phyloP scores from a whole-genome alignment of 2,113 vertebrate species.

The Ranitomeya variabilis region DNA sequence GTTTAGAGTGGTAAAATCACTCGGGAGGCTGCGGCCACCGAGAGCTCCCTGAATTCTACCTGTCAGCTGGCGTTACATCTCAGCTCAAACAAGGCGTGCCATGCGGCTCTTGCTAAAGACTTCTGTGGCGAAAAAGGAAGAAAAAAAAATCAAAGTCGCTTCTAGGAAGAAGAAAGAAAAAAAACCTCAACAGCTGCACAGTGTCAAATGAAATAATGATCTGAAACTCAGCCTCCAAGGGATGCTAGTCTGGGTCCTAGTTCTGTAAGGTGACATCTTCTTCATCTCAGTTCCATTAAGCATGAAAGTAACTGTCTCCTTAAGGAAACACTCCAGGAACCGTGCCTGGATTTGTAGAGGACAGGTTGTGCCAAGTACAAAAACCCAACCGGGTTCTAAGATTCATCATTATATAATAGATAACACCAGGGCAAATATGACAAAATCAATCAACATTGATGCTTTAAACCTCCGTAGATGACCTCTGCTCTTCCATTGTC shows the following conservation, averaged over 20 bases:
- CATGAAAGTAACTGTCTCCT: conserved; percentile 65
- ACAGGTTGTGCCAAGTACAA: not conserved
- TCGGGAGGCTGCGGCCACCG: conserved; percentile 83
- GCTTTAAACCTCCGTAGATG: not conserved
- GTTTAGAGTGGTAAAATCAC: conserved; percentile 80
- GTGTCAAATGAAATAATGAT: conserved; percentile 80
- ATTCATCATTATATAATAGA: conserved; percentile 25
- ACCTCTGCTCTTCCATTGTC: not conserved
- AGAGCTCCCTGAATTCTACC: conserved; percentile 90
- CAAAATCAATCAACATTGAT: conserved; percentile 14
- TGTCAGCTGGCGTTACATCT: conserved; percentile 96
- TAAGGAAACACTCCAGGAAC: conserved; percentile 56
- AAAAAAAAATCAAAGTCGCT: conserved; percentile 64
- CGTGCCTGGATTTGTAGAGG: conserved; percentile 5
- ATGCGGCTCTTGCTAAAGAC: conserved; percentile 72
- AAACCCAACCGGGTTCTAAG: conserved; percentile 20
- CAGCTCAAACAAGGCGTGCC: conserved; percentile 73
- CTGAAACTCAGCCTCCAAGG: conserved; percentile 72
- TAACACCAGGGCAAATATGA: not conserved
- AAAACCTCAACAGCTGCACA: conserved; percentile 75
- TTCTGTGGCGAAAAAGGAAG: conserved; percentile 64
- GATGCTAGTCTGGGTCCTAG: conserved; percentile 63
- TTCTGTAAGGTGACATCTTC: conserved; percentile 68
- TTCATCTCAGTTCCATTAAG: conserved; percentile 63
- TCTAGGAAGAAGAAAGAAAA: conserved; percentile 54